Percentiles rank a stretch among this genome's conserved stretches.
Evolutionary conservation across 1,140 invertebrate genomes (phyloP).

Genomic region (Gonatopus flavifemur): DNA sequence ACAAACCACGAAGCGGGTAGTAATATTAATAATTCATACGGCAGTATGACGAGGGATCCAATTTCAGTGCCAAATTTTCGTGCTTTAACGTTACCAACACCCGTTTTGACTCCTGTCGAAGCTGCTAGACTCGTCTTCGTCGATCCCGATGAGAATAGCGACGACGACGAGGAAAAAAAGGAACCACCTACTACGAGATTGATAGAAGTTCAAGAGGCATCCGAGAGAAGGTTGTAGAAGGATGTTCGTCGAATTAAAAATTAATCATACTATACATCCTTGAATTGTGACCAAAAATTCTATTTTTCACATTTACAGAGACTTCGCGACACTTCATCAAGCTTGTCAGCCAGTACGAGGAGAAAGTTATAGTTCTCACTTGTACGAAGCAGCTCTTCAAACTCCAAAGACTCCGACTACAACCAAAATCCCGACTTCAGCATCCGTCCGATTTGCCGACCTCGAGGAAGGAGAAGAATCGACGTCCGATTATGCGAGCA

Average conservation of each 20-base stretch:
- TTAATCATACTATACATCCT: neutral
- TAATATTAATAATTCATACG: slow-evolving; percentile 24
- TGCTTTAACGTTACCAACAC: slow-evolving; percentile 65
- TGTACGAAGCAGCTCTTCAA: slow-evolving; percentile 57
- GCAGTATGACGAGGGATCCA: slow-evolving; percentile 67
- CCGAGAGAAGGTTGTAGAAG: slow-evolving; percentile 38
- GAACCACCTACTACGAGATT: slow-evolving; percentile 44
- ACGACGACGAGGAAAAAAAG: slow-evolving; percentile 56
- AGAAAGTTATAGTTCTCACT: slow-evolving; percentile 64
- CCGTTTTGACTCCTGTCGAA: slow-evolving; percentile 69
- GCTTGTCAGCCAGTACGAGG: slow-evolving; percentile 58
- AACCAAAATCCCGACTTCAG: slow-evolving; percentile 66
- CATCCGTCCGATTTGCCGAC: slow-evolving; percentile 65
- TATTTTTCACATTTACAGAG: slow-evolving; percentile 30
- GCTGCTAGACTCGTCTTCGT: slow-evolving; percentile 71
- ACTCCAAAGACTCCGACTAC: slow-evolving; percentile 64
- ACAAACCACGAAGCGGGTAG: slow-evolving; percentile 19
- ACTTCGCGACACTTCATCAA: slow-evolving; percentile 55
- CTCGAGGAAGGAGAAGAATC: slow-evolving; percentile 67
- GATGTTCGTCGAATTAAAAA: neutral
- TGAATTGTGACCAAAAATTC: neutral
- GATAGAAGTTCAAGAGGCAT: slow-evolving; percentile 54
- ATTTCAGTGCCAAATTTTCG: slow-evolving; percentile 78
- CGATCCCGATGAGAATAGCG: slow-evolving; percentile 70
- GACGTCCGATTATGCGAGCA: slow-evolving; percentile 77